A percentile compares a stretch with the other conserved stretches of the same genome.
phyloP scores from a whole-genome alignment of 2,113 vertebrate genomes.

The Etheostoma spectabile region DNA sequence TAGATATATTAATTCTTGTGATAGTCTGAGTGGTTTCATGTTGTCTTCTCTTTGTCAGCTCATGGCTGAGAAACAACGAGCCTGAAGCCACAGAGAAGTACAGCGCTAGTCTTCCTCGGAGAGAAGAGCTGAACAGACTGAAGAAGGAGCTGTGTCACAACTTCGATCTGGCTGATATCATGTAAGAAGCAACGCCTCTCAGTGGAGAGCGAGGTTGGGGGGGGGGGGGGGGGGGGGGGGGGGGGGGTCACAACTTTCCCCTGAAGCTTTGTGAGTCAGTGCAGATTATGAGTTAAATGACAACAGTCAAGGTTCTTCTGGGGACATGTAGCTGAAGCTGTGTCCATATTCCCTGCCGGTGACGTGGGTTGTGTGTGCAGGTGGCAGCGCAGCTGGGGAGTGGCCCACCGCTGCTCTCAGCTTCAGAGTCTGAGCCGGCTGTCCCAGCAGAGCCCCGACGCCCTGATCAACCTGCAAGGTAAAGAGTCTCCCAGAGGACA shows the following conservation, averaged over 20 bases:
- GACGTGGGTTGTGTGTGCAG: constrained; percentile 76
- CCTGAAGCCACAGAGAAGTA: constrained; percentile 87
- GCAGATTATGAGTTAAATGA: neutral
- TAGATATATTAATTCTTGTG: too few species aligned
- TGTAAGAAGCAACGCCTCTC: constrained; percentile 75
- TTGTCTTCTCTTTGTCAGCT: constrained; percentile 74
- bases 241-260: neutral
- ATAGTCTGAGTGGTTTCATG: neutral
- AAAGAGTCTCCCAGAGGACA: constrained; percentile 14
- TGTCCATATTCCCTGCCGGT: neutral
- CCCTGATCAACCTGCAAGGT: constrained; percentile 90
- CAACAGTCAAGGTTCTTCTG: too few species aligned
- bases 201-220: neutral
- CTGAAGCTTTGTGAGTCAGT: neutral
- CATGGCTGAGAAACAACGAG: constrained; percentile 91
- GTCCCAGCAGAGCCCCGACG: constrained; percentile 89
- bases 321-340: neutral
- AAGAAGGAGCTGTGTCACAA: constrained; percentile 87
- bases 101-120: constrained; percentile 88
- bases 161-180: constrained; percentile 90
- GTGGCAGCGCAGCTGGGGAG: constrained; percentile 97
- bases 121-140: constrained; percentile 89
- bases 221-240: neutral
- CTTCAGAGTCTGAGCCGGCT: constrained; percentile 94
- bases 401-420: constrained; percentile 92